Conservation (phyloP, 2,113 vertebrate species). For the Heptranchias perlo region DNA sequence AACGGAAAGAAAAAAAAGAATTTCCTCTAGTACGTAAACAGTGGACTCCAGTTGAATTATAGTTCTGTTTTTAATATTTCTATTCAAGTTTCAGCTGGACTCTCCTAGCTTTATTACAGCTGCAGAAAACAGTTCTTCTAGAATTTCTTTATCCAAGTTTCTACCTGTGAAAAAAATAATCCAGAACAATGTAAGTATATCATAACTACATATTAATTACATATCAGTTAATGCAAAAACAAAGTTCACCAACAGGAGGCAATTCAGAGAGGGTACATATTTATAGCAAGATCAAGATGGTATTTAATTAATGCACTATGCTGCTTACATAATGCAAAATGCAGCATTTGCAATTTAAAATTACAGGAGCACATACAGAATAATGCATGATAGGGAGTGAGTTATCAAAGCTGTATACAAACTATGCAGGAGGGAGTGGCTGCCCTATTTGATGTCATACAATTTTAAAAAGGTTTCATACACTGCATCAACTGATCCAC, state of each 20-base stretch:
- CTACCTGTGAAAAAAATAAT: slow-evolving; percentile 64
- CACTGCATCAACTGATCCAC: background rate
- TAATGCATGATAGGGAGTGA: background rate
- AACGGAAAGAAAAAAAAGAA: background rate
- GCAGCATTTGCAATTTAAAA: background rate
- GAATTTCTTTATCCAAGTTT: slow-evolving; percentile 77
- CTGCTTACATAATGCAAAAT: background rate
- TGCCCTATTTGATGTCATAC: background rate
- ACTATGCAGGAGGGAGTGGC: background rate
- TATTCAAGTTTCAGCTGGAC: background rate
- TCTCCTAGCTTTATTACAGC: slow-evolving; percentile 48
- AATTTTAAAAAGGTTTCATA: background rate
- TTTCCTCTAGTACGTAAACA: background rate
- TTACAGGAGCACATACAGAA: background rate
- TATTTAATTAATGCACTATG: background rate
- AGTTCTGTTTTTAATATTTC: background rate
- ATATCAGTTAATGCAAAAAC: background rate
- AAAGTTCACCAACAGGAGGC: background rate
- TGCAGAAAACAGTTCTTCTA: slow-evolving; percentile 71
- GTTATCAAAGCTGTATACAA: background rate
- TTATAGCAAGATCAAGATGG: background rate
- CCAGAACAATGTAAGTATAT: background rate
- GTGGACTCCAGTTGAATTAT: background rate
- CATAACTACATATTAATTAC: background rate
- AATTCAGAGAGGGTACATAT: background rate